phyloP scores from a whole-genome alignment of 2,797 vertebrate genomes.

The Artibeus lituratus region DNA sequence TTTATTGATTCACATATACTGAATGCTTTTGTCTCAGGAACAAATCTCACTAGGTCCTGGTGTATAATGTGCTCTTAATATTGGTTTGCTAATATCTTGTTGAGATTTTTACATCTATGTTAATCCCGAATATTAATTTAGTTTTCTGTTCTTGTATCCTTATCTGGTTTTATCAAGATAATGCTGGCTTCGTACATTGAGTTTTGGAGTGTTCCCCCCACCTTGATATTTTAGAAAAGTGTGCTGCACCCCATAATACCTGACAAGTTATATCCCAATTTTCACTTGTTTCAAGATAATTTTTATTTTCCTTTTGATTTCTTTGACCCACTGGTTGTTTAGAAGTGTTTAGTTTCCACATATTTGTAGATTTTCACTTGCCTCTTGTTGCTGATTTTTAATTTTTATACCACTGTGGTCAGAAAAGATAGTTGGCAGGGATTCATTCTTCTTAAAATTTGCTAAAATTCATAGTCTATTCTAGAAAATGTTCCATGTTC shows the following conservation, averaged over 20 bases:
- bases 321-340: not conserved
- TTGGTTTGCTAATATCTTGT: not conserved
- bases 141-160: not conserved
- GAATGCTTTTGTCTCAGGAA: not conserved
- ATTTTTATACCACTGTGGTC: not conserved
- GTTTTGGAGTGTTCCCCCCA: not conserved
- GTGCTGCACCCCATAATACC: not conserved
- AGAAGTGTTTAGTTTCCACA: not conserved
- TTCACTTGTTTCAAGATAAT: not conserved
- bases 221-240: not conserved
- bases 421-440: not conserved
- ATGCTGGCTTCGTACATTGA: not conserved
- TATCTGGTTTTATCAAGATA: not conserved
- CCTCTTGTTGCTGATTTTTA: not conserved
- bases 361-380: not conserved
- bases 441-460: not conserved
- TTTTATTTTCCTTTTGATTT: not conserved
- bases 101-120: not conserved
- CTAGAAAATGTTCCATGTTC: not conserved
- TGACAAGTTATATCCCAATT: not conserved
- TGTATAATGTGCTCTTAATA: not conserved
- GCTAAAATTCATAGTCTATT: not conserved
- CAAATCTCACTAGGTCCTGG: not conserved
- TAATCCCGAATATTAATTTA: not conserved
- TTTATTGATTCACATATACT: not conserved